Percentiles rank a stretch among this genome's conserved stretches.
phyloP scores from a whole-genome alignment of 2,888 invertebrate genomes.

The Schrankia costaestrigalis region DNA sequence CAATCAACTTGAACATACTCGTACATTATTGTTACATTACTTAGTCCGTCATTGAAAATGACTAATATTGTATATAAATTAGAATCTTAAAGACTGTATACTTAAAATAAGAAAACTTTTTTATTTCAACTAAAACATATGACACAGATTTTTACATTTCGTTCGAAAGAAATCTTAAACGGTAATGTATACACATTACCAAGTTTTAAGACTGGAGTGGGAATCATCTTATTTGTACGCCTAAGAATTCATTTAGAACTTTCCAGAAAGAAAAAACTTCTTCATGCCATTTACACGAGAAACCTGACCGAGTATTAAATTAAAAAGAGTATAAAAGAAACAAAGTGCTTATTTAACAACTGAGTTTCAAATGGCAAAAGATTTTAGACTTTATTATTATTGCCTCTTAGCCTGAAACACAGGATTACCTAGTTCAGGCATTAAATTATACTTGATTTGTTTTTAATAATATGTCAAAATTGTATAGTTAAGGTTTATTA shows the following conservation, averaged over 20 bases:
- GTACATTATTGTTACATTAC: slow-evolving; percentile 28
- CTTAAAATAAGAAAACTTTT: slow-evolving; percentile 40
- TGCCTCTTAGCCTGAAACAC: too few relatives aligned
- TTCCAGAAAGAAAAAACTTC: slow-evolving; percentile 18
- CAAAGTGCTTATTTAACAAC: too few relatives aligned
- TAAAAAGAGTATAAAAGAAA: too few relatives aligned
- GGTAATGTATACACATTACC: slow-evolving; percentile 12
- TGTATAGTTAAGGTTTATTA: too few relatives aligned
- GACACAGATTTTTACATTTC: slow-evolving; percentile 28
- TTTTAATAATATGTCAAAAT: too few relatives aligned
- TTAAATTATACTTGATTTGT: too few relatives aligned
- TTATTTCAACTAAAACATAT: slow-evolving; percentile 28
- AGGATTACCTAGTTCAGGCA: too few relatives aligned
- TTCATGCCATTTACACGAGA: slow-evolving; percentile 12
- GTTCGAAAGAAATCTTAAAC: slow-evolving; percentile 15
- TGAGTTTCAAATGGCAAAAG: too few relatives aligned
- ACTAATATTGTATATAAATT: slow-evolving; percentile 67
- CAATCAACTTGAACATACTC: slow-evolving; percentile 2
- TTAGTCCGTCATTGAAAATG: slow-evolving; percentile 61
- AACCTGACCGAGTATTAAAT: slow-evolving; percentile 11
- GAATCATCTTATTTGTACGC: slow-evolving; percentile 16
- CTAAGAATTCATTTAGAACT: slow-evolving; percentile 18
- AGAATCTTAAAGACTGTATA: slow-evolving; percentile 77
- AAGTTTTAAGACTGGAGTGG: slow-evolving; percentile 17
- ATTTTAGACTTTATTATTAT: too few relatives aligned